These are phyloP conservation scores for Podotricha telesiphe DNA, from an alignment of 2,888 invertebrate genomes.

Conservation along the genomic window DNA sequence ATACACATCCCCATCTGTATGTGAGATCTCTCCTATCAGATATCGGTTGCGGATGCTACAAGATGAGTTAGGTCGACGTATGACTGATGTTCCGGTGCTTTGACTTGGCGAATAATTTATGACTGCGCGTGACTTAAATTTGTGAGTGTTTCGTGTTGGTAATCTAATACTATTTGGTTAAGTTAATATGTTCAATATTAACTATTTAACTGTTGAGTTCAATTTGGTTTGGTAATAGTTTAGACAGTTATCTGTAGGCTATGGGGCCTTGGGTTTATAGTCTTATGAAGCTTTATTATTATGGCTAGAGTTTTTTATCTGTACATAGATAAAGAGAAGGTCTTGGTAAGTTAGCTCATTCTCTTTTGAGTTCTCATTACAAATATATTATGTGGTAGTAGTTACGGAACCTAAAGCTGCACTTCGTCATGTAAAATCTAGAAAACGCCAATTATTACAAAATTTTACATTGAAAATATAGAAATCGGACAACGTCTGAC, in stretches of 20 bases:
- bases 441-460: too few species aligned
- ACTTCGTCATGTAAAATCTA: too few species aligned
- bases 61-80: slow-evolving; percentile 54
- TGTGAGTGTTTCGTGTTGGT: slow-evolving; percentile 13
- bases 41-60: slow-evolving; percentile 36
- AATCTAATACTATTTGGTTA: slow-evolving; percentile 3
- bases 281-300: background rate
- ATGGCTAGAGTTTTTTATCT: background rate
- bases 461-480: too few species aligned
- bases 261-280: background rate
- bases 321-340: too few species aligned
- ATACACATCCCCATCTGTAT: background rate
- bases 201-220: background rate
- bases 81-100: slow-evolving; percentile 56
- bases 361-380: too few species aligned
- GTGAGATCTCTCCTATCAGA: slow-evolving; percentile 16
- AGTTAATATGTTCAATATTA: background rate
- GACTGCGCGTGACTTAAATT: slow-evolving; percentile 27
- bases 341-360: too few species aligned
- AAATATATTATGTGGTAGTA: too few species aligned
- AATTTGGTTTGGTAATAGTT: slow-evolving; percentile 13
- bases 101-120: slow-evolving; percentile 31
- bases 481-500: too few species aligned
- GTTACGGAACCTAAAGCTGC: too few species aligned
- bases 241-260: background rate